Base-by-base conservation (phyloP, 2,888 invertebrate species). In the Harpalus rufipes region DNA sequence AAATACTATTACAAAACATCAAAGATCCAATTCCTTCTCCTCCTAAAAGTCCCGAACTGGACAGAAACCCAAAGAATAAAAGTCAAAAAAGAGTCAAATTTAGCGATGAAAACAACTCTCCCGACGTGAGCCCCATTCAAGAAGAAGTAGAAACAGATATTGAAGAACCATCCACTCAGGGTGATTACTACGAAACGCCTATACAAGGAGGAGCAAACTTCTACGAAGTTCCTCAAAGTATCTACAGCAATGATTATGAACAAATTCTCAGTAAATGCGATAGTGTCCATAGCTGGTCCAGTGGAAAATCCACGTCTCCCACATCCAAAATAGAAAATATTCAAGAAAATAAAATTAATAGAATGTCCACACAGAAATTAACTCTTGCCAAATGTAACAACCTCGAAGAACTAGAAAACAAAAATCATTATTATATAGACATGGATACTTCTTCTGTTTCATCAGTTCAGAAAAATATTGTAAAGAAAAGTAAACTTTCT, bases 1-100 rank as follows among this genome's bases (percentile, higher is more conserved):
- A 96, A 91, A 97, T 97, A 87, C 91, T 97, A 58, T 91, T 97
- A 41, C 95, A 96, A 88, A 96, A 96, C 89, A 93, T 93, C 88
- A 93, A 93, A 85, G 93, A 93, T 85, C 84, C 88, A 0, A 87
- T 90, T 59, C 89, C 88, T 86, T 91, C 91, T 0, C 91, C 91
- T 8, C 91, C 91, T 1, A 91, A 91, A 89, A 90, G 90, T 6
- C 91, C 91, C 6, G 90, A 89, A 21, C 86, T 89, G 16, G 91
- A 91, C 84, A 86, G 90, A 39, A 90, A 90, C 86, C 85, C 86
- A 1, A 78, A 85, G 14, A 90, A 89, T 85, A 85, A 81, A 80
- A 87, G 86, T 39, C 89, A 88, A 85, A 91, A 91, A 87, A 88
- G 89, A 80, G 91, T 91, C 0, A 91, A 91, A 86, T 91, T 91